Conservation (phyloP, 2,888 invertebrate genomes). For the Tachina grossa region DNA sequence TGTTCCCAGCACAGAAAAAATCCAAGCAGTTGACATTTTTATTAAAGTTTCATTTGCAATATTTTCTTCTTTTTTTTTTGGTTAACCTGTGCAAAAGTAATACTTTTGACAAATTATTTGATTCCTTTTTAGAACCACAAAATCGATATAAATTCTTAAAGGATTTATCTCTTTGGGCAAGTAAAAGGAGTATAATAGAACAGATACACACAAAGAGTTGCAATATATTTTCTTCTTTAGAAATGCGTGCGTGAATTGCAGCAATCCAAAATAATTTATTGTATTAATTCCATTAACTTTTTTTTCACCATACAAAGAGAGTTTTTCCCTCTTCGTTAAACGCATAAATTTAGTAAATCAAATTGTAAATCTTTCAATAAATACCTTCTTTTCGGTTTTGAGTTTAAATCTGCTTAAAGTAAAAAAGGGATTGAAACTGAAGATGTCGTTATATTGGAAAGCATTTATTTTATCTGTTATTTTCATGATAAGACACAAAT, state of each 20-base stretch:
- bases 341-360: conserved; percentile 63
- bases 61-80: not conserved
- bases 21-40: conserved; percentile 25
- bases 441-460: conserved; percentile 6
- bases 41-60: conserved; percentile 12
- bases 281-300: conserved; percentile 10
- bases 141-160: conserved; percentile 26
- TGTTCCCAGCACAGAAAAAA: not conserved
- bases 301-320: not conserved
- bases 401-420: not conserved
- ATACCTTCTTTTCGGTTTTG: not conserved
- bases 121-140: not conserved
- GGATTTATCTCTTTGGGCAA: not conserved
- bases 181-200: not conserved
- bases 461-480: not conserved
- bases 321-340: not conserved
- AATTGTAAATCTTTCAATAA: conserved; percentile 61
- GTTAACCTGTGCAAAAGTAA: not conserved
- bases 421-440: conserved; percentile 6
- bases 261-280: conserved; percentile 6
- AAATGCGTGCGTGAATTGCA: conserved; percentile 32
- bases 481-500: not conserved
- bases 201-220: not conserved
- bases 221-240: not conserved
- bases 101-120: conserved; percentile 22